phyloP scores from a whole-genome alignment of 2,888 invertebrate species.

The Leptothorax acervorum region DNA sequence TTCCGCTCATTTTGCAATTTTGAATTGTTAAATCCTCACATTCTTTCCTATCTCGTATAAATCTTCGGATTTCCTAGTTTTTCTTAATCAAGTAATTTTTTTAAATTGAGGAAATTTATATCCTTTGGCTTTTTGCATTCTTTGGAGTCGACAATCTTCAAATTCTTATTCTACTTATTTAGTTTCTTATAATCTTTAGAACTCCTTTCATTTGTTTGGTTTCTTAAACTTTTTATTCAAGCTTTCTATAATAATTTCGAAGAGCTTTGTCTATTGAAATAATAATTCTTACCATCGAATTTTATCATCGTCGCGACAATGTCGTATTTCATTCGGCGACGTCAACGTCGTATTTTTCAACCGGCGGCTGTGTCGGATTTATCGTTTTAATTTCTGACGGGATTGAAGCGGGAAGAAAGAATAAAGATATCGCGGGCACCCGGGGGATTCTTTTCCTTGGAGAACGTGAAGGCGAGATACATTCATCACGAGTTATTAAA shows the following conservation, averaged over 20 bases:
- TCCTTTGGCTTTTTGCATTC: neutral
- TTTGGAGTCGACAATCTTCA: neutral
- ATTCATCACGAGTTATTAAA: slow-evolving; percentile 85
- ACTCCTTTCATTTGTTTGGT: neutral
- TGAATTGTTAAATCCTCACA: neutral
- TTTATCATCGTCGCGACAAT: slow-evolving; percentile 20
- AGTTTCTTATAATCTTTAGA: neutral
- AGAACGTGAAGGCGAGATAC: slow-evolving; percentile 75
- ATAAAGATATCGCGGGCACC: slow-evolving; percentile 61
- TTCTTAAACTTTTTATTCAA: neutral
- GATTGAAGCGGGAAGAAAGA: slow-evolving; percentile 62
- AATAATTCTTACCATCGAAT: slow-evolving; percentile 8
- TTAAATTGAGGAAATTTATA: neutral
- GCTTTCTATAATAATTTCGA: neutral
- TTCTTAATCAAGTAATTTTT: neutral
- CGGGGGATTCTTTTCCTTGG: slow-evolving; percentile 58
- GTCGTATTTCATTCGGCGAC: slow-evolving; percentile 41
- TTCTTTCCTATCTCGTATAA: neutral
- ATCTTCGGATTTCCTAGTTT: neutral
- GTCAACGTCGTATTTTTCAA: slow-evolving; percentile 39
- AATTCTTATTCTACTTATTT: neutral
- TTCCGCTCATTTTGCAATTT: neutral
- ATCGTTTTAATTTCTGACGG: slow-evolving; percentile 79
- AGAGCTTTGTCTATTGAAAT: slow-evolving; percentile 1
- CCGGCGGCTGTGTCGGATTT: slow-evolving; percentile 65